Evolutionary conservation across 2,113 vertebrate species (phyloP).

Genomic region (Cyrtonyx montezumae): DNA sequence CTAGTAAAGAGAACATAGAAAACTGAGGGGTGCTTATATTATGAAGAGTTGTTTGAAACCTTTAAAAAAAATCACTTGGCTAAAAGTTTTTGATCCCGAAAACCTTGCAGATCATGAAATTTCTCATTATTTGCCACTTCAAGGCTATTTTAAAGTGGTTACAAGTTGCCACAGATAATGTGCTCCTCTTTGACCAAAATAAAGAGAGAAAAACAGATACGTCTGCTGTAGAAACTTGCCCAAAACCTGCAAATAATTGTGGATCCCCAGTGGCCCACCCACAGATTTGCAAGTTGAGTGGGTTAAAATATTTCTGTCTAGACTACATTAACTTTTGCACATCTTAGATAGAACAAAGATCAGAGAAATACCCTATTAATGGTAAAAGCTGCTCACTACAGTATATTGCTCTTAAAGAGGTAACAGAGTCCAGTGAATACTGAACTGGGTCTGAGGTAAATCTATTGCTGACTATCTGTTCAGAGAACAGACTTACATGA

Average conservation of each 20-base stretch:
- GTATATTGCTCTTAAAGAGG: not conserved
- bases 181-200: constrained; percentile 6
- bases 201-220: constrained; percentile 5
- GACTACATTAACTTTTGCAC: not conserved
- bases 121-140: not conserved
- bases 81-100: not conserved
- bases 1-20: not conserved
- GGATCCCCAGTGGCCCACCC: constrained; percentile 25
- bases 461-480: not conserved
- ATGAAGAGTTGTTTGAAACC: not conserved
- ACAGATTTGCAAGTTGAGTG: not conserved
- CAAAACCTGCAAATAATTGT: constrained; percentile 42
- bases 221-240: not conserved
- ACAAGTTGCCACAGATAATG: not conserved
- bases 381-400: not conserved
- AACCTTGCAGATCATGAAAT: not conserved
- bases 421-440: not conserved
- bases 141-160: constrained; percentile 9
- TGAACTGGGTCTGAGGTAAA: not conserved
- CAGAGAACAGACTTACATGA: not conserved
- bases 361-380: not conserved
- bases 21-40: not conserved
- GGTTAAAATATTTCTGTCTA: constrained; percentile 24
- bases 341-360: not conserved
- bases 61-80: not conserved